A percentile compares a stretch with the other conserved stretches of the same genome.
Conservation (phyloP, 2,888 invertebrate genomes). For the Brachynemurus nebulosus region DNA sequence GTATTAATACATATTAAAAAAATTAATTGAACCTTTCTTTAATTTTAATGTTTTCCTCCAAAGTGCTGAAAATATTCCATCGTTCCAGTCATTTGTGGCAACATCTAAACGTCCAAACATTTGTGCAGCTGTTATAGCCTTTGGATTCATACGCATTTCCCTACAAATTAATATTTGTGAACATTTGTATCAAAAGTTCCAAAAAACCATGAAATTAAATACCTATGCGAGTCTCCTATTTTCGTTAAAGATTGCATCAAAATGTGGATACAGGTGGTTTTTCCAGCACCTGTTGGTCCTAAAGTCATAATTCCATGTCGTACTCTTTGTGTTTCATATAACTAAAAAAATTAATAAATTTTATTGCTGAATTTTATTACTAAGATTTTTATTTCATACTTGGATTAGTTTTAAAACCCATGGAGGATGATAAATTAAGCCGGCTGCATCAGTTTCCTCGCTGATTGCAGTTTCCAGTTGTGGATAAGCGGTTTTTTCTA, state of each 20-base stretch:
- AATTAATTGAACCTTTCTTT: constrained; percentile 48
- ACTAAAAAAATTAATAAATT: constrained; percentile 39
- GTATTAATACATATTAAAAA: too few species aligned
- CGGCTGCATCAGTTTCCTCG: constrained; percentile 65
- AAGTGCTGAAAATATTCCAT: constrained; percentile 91
- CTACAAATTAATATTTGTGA: constrained; percentile 27
- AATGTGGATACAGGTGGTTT: constrained; percentile 80
- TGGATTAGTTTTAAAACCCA: constrained; percentile 92
- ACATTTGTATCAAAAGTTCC: neutral
- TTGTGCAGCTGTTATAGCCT: constrained; percentile 92
- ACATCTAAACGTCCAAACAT: constrained; percentile 96
- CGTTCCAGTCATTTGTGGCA: constrained; percentile 97
- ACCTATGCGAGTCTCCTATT: constrained; percentile 65
- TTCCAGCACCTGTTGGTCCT: constrained; percentile 90
- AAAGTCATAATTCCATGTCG: constrained; percentile 93
- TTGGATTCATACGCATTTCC: constrained; percentile 98
- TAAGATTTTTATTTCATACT: constrained; percentile 32
- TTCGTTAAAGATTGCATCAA: constrained; percentile 83
- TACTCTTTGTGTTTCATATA: constrained; percentile 90
- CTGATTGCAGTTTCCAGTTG: constrained; percentile 80
- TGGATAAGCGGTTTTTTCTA: constrained; percentile 84
- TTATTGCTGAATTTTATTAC: neutral
- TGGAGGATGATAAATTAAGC: constrained; percentile 81
- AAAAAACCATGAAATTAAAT: too few species aligned
- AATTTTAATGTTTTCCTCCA: constrained; percentile 89